These are phyloP conservation scores for Periophthalmus magnuspinnatus DNA, from an alignment of 2,797 vertebrate genomes.

Conservation along the genomic window DNA sequence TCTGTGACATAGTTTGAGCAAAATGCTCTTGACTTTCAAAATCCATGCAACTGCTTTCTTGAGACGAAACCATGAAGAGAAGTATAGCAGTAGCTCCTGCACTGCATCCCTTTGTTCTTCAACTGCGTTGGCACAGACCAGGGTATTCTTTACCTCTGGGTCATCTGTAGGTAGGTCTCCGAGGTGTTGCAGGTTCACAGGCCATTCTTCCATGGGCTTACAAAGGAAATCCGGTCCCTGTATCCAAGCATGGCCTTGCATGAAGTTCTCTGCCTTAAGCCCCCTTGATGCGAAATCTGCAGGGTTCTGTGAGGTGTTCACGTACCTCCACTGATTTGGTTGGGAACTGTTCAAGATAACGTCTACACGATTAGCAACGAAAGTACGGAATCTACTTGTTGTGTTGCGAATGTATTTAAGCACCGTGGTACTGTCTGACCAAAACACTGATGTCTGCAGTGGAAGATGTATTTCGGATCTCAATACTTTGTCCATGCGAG, in stretches of 20 bases:
- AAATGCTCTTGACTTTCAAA: too few species aligned
- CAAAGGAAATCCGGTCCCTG: slow-evolving; percentile 4
- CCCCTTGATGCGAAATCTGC: slow-evolving; percentile 4
- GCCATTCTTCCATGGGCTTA: slow-evolving; percentile 5
- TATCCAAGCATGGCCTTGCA: not conserved
- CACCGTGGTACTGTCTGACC: slow-evolving; percentile 13
- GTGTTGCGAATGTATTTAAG: slow-evolving; percentile 12
- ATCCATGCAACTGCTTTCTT: slow-evolving; percentile 9
- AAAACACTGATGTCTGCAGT: slow-evolving; percentile 9
- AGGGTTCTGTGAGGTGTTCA: not conserved
- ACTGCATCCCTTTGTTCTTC: not conserved
- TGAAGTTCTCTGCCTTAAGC: slow-evolving; percentile 4
- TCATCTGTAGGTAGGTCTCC: slow-evolving; percentile 4
- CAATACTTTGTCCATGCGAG: slow-evolving; percentile 8
- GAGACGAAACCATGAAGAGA: not conserved
- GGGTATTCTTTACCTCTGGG: slow-evolving; percentile 12
- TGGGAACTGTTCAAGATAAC: not conserved
- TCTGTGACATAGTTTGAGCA: too few species aligned
- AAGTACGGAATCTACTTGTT: not conserved
- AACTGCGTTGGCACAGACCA: slow-evolving; percentile 1
- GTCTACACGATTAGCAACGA: not conserved
- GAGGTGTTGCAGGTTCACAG: not conserved
- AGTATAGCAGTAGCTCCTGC: slow-evolving; percentile 1
- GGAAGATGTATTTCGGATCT: not conserved
- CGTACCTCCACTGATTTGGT: slow-evolving; percentile 3